A percentile compares a stretch with the other conserved stretches of the same genome.
phyloP scores from a whole-genome alignment of 2,113 vertebrate species.

The Megaceryle maxima region DNA sequence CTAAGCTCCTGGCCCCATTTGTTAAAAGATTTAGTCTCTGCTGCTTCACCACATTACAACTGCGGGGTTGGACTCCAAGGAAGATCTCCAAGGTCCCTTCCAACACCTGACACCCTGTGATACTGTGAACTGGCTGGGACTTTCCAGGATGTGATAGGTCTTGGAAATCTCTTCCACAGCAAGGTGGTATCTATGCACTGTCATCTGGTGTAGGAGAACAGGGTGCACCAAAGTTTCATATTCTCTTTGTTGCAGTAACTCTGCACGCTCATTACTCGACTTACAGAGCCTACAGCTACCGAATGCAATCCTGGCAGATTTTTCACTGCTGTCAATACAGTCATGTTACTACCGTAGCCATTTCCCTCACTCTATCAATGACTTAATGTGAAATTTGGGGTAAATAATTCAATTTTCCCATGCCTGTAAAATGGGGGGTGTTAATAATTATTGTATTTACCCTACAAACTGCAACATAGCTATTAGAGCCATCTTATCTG shows the following conservation, averaged over 20 bases:
- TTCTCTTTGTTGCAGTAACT: neutral
- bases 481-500: neutral
- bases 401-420: neutral
- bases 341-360: neutral
- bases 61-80: too few species aligned
- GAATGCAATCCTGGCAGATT: neutral
- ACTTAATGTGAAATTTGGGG: neutral
- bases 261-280: neutral
- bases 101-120: too few species aligned
- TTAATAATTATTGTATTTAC: neutral
- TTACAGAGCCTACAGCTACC: neutral
- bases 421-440: neutral
- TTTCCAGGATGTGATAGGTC: neutral
- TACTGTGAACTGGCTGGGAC: neutral
- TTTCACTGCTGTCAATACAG: neutral
- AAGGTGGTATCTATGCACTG: neutral
- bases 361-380: neutral
- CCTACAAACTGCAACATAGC: neutral
- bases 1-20: conserved; percentile 42
- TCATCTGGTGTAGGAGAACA: neutral
- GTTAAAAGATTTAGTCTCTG: conserved; percentile 15
- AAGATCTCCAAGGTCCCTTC: too few species aligned
- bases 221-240: neutral
- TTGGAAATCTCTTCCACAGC: neutral
- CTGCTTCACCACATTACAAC: neutral